These are phyloP conservation scores for Rallus crepitans DNA, from an alignment of 2,797 vertebrate genomes.

Conservation along the genomic window DNA sequence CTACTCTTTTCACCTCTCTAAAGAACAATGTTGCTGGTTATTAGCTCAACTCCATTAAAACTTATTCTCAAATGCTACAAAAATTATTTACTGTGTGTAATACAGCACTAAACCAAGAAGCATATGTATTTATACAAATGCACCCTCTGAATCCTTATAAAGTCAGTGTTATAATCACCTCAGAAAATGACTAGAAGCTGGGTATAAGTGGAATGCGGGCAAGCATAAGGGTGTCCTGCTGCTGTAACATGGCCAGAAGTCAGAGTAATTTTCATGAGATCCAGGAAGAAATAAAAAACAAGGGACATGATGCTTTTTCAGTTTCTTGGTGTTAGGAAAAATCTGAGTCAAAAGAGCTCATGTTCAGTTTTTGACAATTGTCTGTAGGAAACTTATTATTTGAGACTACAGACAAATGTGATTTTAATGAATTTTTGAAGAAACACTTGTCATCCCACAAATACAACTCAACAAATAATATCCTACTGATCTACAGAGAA, in stretches of 20 bases:
- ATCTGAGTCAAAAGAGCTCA: neutral
- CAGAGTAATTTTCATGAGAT: neutral
- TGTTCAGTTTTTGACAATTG: neutral
- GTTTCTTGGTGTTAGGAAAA: neutral
- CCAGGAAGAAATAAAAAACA: neutral
- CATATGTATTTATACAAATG: neutral
- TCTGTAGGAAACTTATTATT: neutral
- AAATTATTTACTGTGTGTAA: neutral
- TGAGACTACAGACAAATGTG: neutral
- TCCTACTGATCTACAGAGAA: neutral
- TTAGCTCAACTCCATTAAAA: neutral
- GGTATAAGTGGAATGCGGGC: neutral
- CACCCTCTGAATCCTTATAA: neutral
- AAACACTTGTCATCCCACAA: neutral
- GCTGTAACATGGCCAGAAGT: neutral
- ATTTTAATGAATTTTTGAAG: neutral
- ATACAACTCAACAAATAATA: neutral
- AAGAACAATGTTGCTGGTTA: neutral
- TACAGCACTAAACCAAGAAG: neutral
- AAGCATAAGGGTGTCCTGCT: neutral
- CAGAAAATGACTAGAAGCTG: neutral
- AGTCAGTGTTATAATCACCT: neutral
- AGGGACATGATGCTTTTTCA: neutral
- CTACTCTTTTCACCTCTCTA: neutral
- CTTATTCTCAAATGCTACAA: neutral